Evolutionary conservation across 1,140 invertebrate genomes (phyloP).

Genomic region (Bombus impatiens): DNA sequence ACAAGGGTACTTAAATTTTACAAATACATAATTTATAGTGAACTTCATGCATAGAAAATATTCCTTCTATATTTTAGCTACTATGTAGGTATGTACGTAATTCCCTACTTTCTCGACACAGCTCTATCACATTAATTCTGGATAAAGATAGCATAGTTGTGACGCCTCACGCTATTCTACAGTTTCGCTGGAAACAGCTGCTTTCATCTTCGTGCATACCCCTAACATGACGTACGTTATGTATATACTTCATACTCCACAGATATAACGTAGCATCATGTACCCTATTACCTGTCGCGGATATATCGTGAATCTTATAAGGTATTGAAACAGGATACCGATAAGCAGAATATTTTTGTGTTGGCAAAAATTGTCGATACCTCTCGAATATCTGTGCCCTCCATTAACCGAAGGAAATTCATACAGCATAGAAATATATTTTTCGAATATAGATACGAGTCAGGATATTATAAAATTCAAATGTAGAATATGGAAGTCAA

Average conservation of each 20-base stretch:
- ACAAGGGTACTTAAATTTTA: neutral
- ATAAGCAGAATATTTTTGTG: neutral
- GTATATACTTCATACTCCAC: neutral
- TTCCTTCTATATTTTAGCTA: neutral
- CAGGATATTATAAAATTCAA: no score
- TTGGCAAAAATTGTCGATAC: neutral
- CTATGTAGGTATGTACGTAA: neutral
- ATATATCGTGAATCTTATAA: neutral
- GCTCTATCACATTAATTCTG: conserved; percentile 16
- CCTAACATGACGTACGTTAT: neutral
- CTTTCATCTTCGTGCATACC: conserved; percentile 10
- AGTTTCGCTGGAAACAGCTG: neutral
- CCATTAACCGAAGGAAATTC: neutral
- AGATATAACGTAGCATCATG: neutral
- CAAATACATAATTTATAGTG: neutral
- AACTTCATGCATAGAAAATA: neutral
- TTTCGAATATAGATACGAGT: no score
- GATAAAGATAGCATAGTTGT: neutral
- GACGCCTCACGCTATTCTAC: conserved; percentile 26
- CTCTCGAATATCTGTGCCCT: neutral
- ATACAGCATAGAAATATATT: no score
- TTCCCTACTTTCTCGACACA: neutral
- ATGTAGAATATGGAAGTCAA: no score
- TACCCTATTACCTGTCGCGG: conserved; percentile 7
- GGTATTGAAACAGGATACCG: neutral